Evolutionary conservation across 2,113 vertebrate species (phyloP), one percentile per base, ranked within the genome.

Genomic region (Monarcha castaneiventris): DNA sequence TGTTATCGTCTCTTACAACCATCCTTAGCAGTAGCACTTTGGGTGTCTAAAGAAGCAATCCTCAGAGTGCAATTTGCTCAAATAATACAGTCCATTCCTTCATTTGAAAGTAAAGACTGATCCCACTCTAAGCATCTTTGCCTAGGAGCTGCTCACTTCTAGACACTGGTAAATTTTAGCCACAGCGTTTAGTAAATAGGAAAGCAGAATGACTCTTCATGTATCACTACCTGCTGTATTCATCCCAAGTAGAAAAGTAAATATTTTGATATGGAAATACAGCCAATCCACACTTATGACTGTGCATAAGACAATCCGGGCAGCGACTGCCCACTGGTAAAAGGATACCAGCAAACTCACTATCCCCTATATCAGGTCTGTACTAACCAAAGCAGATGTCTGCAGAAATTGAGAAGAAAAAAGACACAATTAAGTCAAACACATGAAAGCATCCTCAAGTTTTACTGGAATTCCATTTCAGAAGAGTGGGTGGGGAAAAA

Each of bases 401-500:
- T 37, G 32, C 16, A 77, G 23, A 80, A 83, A 66, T 1, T 29
- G 6, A 73, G 86, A 71, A 46, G 21, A 46, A 46, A 71, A 76
- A 68, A 58, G 8, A 29, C 26, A 76, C 3, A 73, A 27, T 39
- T 48, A 76, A 73, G 8, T 55, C 62, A 73, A 69, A 64, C 15
- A 62, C 19, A 80, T 10, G 5, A 72, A 89, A 33, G 22, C 12
- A 80, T 37, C 32, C 41, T 69, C 20, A 55, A 39, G 58, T 90
- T 83, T 56, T 64, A 72, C 7, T 19, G 9, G 22, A 83, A 92
- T 63, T 79, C 33, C 29, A 52, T 33, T 93, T 43, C 37, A 49
- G 30, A 51, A 75, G 33, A 33, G 27, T 4, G 9, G 0, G 1
- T 4, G 4, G 13, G 3, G 4, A 2, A 2, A 32, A 55, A 48